Percentiles rank a stretch among this genome's conserved stretches.
phyloP scores from a whole-genome alignment of 1,140 invertebrate genomes.

The Nasonia giraulti region DNA sequence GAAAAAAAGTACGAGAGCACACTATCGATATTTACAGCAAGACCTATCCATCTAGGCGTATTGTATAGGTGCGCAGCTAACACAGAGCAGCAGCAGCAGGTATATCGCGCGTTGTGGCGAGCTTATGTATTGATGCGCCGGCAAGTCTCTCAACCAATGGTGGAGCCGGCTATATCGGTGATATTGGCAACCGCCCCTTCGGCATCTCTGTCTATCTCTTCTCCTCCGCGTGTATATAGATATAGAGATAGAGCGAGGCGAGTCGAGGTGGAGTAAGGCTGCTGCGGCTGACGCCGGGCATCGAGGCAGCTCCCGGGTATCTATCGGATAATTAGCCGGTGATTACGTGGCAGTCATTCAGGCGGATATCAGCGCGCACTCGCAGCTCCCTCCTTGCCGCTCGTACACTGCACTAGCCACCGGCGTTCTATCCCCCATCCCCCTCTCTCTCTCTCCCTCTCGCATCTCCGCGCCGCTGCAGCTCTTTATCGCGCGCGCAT shows the following conservation, averaged over 20 bases:
- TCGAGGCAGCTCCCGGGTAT: conserved; percentile 64
- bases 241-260: background rate
- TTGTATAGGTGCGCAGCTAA: background rate
- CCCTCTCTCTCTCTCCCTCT: conserved; percentile 34
- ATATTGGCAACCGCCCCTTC: no score
- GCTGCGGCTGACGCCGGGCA: conserved; percentile 60
- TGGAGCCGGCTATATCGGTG: conserved; percentile 9
- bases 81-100: no score
- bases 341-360: conserved; percentile 72
- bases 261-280: conserved; percentile 52
- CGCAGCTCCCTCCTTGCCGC: conserved; percentile 53
- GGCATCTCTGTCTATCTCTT: conserved; percentile 3
- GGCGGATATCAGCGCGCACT: conserved; percentile 68
- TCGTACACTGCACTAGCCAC: background rate
- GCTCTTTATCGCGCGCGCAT: background rate
- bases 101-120: background rate
- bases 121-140: conserved; percentile 10
- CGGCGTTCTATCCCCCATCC: background rate
- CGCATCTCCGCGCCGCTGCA: background rate
- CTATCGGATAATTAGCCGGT: conserved; percentile 74
- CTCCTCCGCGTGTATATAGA: background rate
- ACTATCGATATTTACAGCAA: conserved; percentile 27
- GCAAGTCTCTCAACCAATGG: conserved; percentile 7
- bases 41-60: background rate
- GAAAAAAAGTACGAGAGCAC: background rate